Evolutionary conservation across 1,140 invertebrate species (phyloP).

Genomic region (Pomacea maculata): DNA sequence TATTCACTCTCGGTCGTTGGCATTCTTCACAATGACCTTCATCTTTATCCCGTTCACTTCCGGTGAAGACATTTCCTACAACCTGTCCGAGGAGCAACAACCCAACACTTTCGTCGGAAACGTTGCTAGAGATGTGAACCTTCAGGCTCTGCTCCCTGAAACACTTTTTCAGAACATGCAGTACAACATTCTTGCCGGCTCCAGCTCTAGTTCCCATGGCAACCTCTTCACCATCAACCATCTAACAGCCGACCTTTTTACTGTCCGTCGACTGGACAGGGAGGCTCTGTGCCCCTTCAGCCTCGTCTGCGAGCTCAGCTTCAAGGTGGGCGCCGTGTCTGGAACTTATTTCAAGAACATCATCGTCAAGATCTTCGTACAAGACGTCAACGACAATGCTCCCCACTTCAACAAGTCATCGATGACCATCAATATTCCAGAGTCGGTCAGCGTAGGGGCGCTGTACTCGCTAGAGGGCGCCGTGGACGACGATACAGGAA

Average conservation of each 20-base stretch:
- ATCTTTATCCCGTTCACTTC: background rate
- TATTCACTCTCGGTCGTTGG: background rate
- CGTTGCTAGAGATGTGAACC: conserved; percentile 42
- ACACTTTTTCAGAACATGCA: conserved; percentile 23
- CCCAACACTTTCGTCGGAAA: conserved; percentile 40
- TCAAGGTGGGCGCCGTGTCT: conserved; percentile 48
- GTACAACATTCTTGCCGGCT: conserved; percentile 34
- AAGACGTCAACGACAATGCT: conserved; percentile 58
- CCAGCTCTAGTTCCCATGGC: conserved; percentile 19
- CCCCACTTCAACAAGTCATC: conserved; percentile 45
- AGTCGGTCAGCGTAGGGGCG: conserved; percentile 46
- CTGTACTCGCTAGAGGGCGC: conserved; percentile 48
- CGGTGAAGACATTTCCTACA: conserved; percentile 33
- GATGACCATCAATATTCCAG: conserved; percentile 44
- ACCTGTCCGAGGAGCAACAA: conserved; percentile 32
- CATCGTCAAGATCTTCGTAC: conserved; percentile 38
- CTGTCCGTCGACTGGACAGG: conserved; percentile 28
- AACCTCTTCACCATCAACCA: conserved; percentile 83
- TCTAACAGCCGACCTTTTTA: conserved; percentile 84
- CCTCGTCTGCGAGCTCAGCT: conserved; percentile 34
- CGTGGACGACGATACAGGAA: conserved; percentile 51
- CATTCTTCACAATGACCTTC: background rate
- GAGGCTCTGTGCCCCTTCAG: conserved; percentile 50
- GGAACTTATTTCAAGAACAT: conserved; percentile 45
- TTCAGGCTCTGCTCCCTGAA: conserved; percentile 23